phyloP scores from a whole-genome alignment of 2,888 invertebrate genomes.

The Harpalus rufipes region DNA sequence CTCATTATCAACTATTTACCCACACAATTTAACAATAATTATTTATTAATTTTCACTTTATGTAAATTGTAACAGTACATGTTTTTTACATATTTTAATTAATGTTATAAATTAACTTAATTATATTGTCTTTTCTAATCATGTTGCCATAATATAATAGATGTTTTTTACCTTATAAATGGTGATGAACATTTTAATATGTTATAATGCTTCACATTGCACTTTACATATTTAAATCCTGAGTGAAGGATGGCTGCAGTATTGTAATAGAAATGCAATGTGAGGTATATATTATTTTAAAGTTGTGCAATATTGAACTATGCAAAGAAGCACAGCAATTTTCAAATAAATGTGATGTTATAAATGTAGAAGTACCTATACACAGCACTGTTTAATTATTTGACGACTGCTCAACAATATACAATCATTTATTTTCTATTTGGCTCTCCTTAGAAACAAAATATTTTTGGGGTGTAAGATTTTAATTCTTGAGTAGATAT shows the following conservation, averaged over 20 bases:
- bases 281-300: slow-evolving; percentile 34
- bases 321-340: slow-evolving; percentile 46
- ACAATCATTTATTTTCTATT: neutral
- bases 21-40: slow-evolving; percentile 19
- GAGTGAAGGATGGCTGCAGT: neutral
- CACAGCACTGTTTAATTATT: slow-evolving; percentile 4
- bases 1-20: slow-evolving; percentile 26
- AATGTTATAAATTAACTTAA: slow-evolving; percentile 35
- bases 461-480: neutral
- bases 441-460: neutral
- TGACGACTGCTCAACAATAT: neutral
- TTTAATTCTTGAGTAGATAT: neutral
- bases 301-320: slow-evolving; percentile 44
- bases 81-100: slow-evolving; percentile 41
- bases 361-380: slow-evolving; percentile 35
- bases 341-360: slow-evolving; percentile 50
- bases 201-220: slow-evolving; percentile 27
- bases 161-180: slow-evolving; percentile 28
- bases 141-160: slow-evolving; percentile 46
- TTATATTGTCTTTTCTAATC: slow-evolving; percentile 41
- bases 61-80: slow-evolving; percentile 30
- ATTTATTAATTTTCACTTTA: slow-evolving; percentile 33
- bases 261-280: slow-evolving; percentile 9
- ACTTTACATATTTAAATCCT: neutral
- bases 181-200: slow-evolving; percentile 23